phyloP scores from a whole-genome alignment of 2,113 vertebrate species.

The Pycnonotus jocosus region DNA sequence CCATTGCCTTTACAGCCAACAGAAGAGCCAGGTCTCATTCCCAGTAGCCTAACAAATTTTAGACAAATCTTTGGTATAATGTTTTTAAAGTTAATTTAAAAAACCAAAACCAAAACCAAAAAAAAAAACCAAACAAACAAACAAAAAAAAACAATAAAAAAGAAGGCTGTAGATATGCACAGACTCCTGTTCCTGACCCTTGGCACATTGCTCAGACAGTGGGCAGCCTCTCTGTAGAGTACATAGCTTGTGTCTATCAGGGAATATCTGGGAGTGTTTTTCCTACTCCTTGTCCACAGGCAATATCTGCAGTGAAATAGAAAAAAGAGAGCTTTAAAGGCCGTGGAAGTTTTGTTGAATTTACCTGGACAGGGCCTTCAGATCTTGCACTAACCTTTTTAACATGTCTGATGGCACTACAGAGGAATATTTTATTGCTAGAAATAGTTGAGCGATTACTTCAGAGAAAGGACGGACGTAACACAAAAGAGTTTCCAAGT shows the following conservation, averaged over 20 bases:
- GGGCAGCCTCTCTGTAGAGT: neutral
- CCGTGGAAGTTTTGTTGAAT: neutral
- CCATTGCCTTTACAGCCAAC: neutral
- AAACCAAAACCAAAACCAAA: neutral
- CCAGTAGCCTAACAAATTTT: neutral
- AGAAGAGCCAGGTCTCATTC: neutral
- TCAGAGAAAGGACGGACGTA: slow-evolving; percentile 64
- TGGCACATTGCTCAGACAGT: neutral
- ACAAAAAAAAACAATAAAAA: neutral
- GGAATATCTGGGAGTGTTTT: neutral
- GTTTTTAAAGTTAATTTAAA: neutral
- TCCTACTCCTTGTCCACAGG: neutral
- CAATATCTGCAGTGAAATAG: neutral
- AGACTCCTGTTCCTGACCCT: neutral
- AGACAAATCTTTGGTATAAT: neutral
- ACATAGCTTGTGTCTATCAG: accelerated
- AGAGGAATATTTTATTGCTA: slow-evolving; percentile 59
- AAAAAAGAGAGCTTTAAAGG: neutral
- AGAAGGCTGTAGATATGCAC: neutral
- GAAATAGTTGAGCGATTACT: slow-evolving; percentile 58
- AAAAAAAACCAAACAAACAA: neutral
- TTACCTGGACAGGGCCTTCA: neutral
- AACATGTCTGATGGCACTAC: neutral
- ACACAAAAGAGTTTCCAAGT: slow-evolving; percentile 65
- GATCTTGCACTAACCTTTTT: slow-evolving; percentile 14